Percentiles rank a stretch among this genome's conserved stretches.
Evolutionary conservation across 2,113 vertebrate genomes (phyloP).

Genomic region (Oceanites oceanicus): DNA sequence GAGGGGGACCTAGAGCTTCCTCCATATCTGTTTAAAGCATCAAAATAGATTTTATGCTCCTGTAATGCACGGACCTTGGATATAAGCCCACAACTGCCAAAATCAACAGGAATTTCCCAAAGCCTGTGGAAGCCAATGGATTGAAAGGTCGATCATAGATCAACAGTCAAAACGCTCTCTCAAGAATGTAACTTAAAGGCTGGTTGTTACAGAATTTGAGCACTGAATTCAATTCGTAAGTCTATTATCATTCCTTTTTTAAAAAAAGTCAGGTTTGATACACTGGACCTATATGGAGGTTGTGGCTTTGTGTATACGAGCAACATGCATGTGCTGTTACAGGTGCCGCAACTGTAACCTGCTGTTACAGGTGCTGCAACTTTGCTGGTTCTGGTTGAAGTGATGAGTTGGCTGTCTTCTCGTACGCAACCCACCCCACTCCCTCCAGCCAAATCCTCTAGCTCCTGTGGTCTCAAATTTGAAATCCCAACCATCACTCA

Average conservation of each 20-base stretch:
- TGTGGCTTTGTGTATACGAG: background rate
- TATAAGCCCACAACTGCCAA: background rate
- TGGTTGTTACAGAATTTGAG: background rate
- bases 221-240: accelerated
- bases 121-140: background rate
- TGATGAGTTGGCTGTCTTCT: background rate
- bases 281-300: background rate
- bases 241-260: background rate
- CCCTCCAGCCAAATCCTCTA: background rate
- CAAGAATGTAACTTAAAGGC: background rate
- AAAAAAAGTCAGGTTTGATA: background rate
- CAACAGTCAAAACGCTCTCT: background rate
- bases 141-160: background rate
- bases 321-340: background rate
- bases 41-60: background rate
- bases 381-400: background rate
- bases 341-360: no score
- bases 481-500: background rate
- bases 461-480: background rate
- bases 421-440: background rate
- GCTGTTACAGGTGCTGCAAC: background rate
- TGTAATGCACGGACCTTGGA: background rate
- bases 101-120: background rate
- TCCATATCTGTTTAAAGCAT: background rate
- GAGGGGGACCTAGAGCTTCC: background rate